A percentile compares a stretch with the other conserved stretches of the same genome.
phyloP scores from a whole-genome alignment of 1,140 invertebrate genomes.

The Saccostrea cuccullata region DNA sequence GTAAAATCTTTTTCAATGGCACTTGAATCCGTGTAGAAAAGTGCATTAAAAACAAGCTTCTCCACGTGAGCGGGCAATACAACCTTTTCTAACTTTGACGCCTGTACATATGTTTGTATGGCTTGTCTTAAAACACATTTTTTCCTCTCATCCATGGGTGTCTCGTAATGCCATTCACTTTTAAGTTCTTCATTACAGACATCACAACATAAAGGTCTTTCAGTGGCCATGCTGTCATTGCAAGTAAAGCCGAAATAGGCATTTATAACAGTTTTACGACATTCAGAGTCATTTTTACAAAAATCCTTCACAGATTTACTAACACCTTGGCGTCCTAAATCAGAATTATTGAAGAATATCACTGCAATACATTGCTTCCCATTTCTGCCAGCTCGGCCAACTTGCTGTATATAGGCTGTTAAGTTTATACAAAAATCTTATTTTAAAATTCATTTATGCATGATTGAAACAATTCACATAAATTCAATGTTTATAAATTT shows the following conservation, averaged over 20 bases:
- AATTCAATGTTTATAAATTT: too few relatives aligned
- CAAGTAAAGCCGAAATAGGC: slow-evolving; percentile 15
- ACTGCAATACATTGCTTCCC: neutral
- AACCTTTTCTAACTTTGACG: neutral
- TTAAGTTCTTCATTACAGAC: neutral
- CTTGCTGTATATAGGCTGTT: slow-evolving; percentile 36
- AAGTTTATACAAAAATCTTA: too few relatives aligned
- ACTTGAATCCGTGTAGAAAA: neutral
- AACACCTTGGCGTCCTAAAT: neutral
- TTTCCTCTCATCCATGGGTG: neutral
- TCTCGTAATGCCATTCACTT: neutral
- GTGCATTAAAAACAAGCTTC: slow-evolving; percentile 13
- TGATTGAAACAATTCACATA: too few relatives aligned
- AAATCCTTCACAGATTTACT: neutral
- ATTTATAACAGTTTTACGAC: neutral
- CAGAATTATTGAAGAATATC: slow-evolving; percentile 18
- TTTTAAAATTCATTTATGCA: too few relatives aligned
- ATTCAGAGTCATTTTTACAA: slow-evolving; percentile 16
- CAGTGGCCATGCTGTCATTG: neutral
- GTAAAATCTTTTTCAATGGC: neutral
- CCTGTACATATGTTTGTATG: neutral
- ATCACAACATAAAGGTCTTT: neutral
- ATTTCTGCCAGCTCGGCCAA: slow-evolving; percentile 33
- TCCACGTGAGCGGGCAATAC: neutral
- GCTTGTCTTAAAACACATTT: slow-evolving; percentile 6